These are phyloP conservation scores for Pantherophis guttatus DNA, from an alignment of 2,113 vertebrate genomes.

Conservation along the genomic window DNA sequence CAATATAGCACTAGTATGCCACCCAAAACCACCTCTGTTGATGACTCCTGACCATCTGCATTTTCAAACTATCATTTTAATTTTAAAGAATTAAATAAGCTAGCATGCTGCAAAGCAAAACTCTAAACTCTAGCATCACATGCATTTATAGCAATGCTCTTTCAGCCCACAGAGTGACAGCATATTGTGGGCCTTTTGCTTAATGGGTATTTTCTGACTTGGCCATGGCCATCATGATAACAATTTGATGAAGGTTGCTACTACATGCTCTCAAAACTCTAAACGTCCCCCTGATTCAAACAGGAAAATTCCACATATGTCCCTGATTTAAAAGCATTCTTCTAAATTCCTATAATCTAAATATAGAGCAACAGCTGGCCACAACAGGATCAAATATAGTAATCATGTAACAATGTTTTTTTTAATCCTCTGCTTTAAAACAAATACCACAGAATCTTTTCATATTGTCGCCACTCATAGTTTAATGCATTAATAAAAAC, in stretches of 20 bases:
- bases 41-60: background rate
- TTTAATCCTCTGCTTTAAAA: background rate
- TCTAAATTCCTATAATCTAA: background rate
- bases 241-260: background rate
- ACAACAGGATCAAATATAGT: background rate
- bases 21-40: background rate
- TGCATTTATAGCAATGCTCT: background rate
- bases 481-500: slow-evolving; percentile 4
- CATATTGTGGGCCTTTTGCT: background rate
- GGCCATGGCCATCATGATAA: background rate
- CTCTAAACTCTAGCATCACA: background rate
- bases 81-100: background rate
- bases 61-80: background rate
- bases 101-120: background rate
- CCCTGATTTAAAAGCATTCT: background rate
- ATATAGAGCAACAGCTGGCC: background rate
- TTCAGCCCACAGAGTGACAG: background rate
- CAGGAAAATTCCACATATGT: background rate
- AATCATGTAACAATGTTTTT: background rate
- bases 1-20: background rate
- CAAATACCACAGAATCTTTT: background rate
- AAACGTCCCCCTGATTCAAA: background rate
- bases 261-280: background rate
- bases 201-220: background rate
- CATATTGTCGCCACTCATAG: background rate